These are phyloP conservation scores for Otolemur garnettii DNA, from an alignment of 2,113 vertebrate genomes.

Conservation along the genomic window DNA sequence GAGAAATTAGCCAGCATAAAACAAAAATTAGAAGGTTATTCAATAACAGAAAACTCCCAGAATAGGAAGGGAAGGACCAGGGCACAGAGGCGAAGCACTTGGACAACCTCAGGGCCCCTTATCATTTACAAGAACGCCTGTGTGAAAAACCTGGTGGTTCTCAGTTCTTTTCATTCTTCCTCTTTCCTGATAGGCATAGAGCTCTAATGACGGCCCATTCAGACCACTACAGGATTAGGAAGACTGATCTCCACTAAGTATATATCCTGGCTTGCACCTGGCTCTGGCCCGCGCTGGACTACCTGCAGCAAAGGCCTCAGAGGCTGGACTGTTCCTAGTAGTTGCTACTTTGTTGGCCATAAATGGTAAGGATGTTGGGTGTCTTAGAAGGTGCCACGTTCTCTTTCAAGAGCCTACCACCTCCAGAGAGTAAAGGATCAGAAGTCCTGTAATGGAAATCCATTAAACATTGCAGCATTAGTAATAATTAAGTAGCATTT, in stretches of 20 bases:
- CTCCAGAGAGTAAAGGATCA: slow-evolving; percentile 52
- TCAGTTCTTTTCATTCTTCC: neutral
- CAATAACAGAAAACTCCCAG: neutral
- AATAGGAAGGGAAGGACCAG: neutral
- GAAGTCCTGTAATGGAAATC: slow-evolving; percentile 25
- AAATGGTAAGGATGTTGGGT: neutral
- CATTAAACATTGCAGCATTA: slow-evolving; percentile 45
- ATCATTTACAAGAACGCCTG: neutral
- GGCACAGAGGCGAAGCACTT: neutral
- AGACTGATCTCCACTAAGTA: neutral
- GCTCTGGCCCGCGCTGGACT: neutral
- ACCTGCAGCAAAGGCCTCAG: neutral
- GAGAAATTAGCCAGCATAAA: neutral
- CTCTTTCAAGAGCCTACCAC: slow-evolving; percentile 8
- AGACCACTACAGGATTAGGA: neutral
- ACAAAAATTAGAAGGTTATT: neutral
- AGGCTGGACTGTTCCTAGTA: neutral
- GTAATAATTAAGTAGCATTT: slow-evolving; percentile 65
- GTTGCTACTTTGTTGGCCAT: neutral
- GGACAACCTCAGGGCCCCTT: neutral
- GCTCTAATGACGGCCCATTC: neutral
- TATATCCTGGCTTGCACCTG: neutral
- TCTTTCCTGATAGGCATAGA: neutral
- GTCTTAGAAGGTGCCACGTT: slow-evolving; percentile 30
- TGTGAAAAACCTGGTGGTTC: neutral